Conservation (phyloP, 2,797 vertebrate genomes). For the Hydrophis major region DNA sequence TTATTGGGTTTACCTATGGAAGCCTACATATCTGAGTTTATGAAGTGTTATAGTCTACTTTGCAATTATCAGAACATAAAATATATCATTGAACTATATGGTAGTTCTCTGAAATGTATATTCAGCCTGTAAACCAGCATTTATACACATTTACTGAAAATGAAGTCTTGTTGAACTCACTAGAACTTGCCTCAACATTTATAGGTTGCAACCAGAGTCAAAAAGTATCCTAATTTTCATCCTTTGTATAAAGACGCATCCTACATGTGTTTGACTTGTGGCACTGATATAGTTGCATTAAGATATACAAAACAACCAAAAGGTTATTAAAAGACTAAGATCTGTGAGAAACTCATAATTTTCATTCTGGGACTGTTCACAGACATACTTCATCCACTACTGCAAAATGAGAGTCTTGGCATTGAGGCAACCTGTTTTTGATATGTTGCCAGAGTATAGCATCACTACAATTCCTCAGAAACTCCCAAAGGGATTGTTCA, state of each 20-base stretch:
- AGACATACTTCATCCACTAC: neutral
- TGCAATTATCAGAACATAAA: neutral
- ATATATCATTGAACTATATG: neutral
- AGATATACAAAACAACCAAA: neutral
- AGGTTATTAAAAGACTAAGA: neutral
- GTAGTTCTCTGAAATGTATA: neutral
- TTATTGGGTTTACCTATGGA: neutral
- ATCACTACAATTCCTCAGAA: neutral
- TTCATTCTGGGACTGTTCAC: neutral
- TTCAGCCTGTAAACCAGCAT: neutral
- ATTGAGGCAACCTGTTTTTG: neutral
- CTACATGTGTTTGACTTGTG: neutral
- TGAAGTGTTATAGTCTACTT: neutral
- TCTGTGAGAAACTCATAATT: neutral
- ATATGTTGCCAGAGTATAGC: neutral
- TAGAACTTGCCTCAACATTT: neutral
- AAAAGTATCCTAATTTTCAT: neutral
- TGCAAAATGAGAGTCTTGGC: neutral
- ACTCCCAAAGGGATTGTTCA: constrained; percentile 2
- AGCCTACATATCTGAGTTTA: neutral
- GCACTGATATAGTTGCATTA: neutral
- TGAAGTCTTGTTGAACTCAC: neutral
- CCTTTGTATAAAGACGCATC: neutral
- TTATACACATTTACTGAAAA: neutral
- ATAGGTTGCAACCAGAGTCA: neutral